phyloP scores from a whole-genome alignment of 1,140 invertebrate genomes.

The Apis florea region DNA sequence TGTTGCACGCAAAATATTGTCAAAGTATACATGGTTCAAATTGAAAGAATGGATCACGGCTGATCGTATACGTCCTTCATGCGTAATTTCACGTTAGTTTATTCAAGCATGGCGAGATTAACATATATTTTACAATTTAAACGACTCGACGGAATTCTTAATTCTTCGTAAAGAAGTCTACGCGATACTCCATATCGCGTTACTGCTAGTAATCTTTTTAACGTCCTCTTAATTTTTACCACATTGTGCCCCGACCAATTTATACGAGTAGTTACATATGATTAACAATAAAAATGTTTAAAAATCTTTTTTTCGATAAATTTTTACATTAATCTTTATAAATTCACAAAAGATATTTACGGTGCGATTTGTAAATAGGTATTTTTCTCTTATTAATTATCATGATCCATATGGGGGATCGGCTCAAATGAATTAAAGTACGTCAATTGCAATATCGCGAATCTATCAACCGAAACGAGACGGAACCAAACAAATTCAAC shows the following conservation, averaged over 20 bases:
- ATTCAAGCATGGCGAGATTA: neutral
- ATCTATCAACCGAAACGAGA: neutral
- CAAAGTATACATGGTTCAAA: neutral
- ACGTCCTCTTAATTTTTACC: neutral
- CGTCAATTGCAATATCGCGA: constrained; percentile 12
- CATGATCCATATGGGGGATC: neutral
- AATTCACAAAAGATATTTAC: too few relatives aligned
- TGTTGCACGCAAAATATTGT: neutral
- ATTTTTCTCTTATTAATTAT: too few relatives aligned
- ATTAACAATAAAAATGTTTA: neutral
- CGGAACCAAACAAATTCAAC: neutral
- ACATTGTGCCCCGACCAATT: neutral
- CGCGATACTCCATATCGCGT: neutral
- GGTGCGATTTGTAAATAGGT: too few relatives aligned
- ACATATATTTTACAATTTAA: constrained; percentile 33
- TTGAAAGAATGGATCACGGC: neutral
- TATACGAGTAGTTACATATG: neutral
- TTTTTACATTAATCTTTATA: neutral
- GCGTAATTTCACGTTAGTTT: constrained; percentile 7
- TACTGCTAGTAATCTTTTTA: neutral
- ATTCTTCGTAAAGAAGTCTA: constrained; percentile 20
- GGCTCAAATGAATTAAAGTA: neutral
- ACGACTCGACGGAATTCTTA: constrained; percentile 11
- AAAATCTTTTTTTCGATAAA: neutral
- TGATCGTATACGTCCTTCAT: constrained; percentile 8